phyloP scores from a whole-genome alignment of 2,113 vertebrate genomes.

The Seriola dumerili region DNA sequence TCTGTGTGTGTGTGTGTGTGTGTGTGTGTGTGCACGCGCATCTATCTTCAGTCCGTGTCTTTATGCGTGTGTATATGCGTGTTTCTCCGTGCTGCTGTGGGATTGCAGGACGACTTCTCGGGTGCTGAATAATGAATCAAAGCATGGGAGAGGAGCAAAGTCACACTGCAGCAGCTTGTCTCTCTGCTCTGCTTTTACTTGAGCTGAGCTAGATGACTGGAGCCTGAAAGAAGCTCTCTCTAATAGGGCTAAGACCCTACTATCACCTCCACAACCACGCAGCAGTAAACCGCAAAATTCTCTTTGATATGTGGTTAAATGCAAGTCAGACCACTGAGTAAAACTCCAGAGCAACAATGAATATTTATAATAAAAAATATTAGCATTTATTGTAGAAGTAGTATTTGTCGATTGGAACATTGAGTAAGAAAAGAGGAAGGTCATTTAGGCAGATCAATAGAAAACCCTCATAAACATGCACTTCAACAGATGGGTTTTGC shows the following conservation, averaged over 20 bases:
- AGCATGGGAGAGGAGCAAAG: constrained; percentile 78
- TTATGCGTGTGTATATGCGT: constrained; percentile 21
- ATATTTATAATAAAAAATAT: constrained; percentile 46
- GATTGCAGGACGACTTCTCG: constrained; percentile 79
- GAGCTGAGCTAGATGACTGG: constrained; percentile 56
- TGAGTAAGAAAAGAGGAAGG: constrained; percentile 35
- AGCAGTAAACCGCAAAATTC: constrained; percentile 36
- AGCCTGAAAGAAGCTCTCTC: constrained; percentile 47
- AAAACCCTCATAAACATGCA: constrained; percentile 64
- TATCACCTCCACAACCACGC: constrained; percentile 51
- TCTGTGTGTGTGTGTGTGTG: constrained; percentile 1
- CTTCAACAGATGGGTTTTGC: constrained; percentile 62
- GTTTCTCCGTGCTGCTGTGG: constrained; percentile 70
- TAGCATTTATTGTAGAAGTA: constrained; percentile 48
- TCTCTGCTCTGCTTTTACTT: constrained; percentile 68
- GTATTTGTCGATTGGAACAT: constrained; percentile 23
- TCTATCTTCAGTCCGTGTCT: constrained; percentile 9
- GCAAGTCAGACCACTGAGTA: neutral
- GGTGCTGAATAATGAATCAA: constrained; percentile 86
- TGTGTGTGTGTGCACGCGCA: too few relatives aligned
- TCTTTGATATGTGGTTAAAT: constrained; percentile 54
- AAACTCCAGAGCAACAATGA: constrained; percentile 31
- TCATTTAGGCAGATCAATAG: constrained; percentile 66
- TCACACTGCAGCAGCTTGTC: constrained; percentile 79
- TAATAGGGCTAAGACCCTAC: constrained; percentile 55